Conservation (phyloP, 2,113 vertebrate species). For the Rhineura floridana region DNA sequence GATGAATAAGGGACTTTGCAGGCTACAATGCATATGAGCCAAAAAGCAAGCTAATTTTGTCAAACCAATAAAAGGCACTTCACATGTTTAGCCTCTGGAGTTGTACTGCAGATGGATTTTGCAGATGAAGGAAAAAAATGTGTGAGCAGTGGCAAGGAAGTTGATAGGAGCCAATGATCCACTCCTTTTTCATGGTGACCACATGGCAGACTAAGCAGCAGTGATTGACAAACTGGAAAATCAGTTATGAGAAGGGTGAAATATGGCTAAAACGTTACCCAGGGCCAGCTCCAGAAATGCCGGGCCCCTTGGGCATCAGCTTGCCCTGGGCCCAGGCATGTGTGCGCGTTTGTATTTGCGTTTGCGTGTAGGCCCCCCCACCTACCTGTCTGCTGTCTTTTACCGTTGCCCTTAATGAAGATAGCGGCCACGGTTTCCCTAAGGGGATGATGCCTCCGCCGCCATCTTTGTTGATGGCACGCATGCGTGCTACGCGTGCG, state of each 20-base stretch:
- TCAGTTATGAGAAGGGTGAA: neutral
- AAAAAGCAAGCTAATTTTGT: neutral
- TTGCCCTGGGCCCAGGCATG: too few relatives aligned
- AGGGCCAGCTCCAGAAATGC: too few relatives aligned
- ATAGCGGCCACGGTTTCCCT: too few relatives aligned
- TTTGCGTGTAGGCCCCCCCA: too few relatives aligned
- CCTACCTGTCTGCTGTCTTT: too few relatives aligned
- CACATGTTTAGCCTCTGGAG: neutral
- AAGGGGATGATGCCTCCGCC: too few relatives aligned
- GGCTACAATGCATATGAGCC: neutral
- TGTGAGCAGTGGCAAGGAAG: neutral
- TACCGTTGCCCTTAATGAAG: too few relatives aligned
- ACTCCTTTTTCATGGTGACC: neutral
- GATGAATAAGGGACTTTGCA: neutral
- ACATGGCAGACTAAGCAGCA: neutral
- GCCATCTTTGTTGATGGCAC: too few relatives aligned
- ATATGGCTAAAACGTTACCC: slow-evolving; percentile 2
- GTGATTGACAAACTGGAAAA: slow-evolving; percentile 6
- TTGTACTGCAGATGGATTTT: neutral
- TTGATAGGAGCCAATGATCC: slow-evolving; percentile 3
- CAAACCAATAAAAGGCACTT: neutral
- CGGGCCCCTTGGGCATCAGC: too few relatives aligned
- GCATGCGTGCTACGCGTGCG: too few relatives aligned
- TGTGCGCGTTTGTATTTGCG: too few relatives aligned
- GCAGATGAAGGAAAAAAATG: slow-evolving; percentile 16